A percentile compares a stretch with the other conserved stretches of the same genome.
These are phyloP conservation scores for Pelagia noctiluca DNA, from an alignment of 30 jellyfish, hydroid and myxozoan genomes.

Conservation along the genomic window DNA sequence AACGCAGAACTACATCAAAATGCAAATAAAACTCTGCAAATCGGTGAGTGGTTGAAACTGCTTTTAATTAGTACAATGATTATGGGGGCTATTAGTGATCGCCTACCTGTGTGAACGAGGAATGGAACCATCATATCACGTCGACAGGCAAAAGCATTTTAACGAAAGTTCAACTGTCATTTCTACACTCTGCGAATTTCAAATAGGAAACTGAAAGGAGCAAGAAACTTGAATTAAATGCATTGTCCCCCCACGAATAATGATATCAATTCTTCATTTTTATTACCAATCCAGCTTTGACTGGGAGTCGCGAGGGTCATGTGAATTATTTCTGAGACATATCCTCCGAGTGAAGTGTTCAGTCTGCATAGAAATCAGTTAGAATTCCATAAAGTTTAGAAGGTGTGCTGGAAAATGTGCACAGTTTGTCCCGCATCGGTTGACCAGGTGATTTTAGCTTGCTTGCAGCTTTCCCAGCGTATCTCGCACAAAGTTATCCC, in stretches of 20 bases:
- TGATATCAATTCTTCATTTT: no score
- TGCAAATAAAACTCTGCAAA: constrained; percentile 84
- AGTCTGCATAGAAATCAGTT: neutral
- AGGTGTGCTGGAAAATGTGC: neutral
- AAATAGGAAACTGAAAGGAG: no score
- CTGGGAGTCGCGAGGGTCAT: no score
- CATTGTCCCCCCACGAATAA: no score
- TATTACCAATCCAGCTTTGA: no score
- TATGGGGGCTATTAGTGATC: neutral
- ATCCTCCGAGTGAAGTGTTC: no score
- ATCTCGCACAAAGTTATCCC: neutral
- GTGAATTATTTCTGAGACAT: no score
- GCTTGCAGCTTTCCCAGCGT: no score
- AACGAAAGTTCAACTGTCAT: neutral
- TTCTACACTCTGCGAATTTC: neutral
- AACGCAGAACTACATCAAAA: constrained; percentile 87
- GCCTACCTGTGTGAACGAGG: no score
- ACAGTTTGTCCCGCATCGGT: neutral
- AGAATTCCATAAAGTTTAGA: neutral
- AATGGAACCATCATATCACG: neutral
- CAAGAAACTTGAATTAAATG: no score
- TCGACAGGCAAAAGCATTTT: neutral
- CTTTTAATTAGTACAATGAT: neutral
- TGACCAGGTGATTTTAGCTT: no score
- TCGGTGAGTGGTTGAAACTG: constrained; percentile 50